Evolutionary conservation across 2,113 vertebrate genomes (phyloP).

Genomic region (Sphaerodactylus townsendi): DNA sequence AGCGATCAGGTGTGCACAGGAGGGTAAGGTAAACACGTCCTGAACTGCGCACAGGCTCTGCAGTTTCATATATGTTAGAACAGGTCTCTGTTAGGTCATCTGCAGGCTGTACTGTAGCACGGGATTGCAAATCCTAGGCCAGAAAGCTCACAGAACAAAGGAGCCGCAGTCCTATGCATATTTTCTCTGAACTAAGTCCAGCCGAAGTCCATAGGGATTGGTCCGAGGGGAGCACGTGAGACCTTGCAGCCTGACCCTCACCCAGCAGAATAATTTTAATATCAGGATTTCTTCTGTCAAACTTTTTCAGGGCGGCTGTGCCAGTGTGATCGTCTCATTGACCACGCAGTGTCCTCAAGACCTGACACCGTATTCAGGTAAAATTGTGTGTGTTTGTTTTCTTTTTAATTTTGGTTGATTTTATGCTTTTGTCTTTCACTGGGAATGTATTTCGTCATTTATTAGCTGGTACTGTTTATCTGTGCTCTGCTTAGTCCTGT

Average conservation of each 20-base stretch:
- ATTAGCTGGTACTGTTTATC: neutral
- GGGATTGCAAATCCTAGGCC: neutral
- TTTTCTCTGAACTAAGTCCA: too few species aligned
- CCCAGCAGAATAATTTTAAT: neutral
- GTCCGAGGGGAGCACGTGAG: neutral
- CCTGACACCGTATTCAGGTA: constrained; percentile 93
- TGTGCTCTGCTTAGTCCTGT: neutral
- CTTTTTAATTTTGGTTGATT: neutral
- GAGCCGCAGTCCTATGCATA: neutral
- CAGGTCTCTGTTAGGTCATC: neutral
- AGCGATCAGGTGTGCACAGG: too few species aligned
- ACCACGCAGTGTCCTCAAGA: constrained; percentile 97
- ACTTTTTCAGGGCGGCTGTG: constrained; percentile 89
- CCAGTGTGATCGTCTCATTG: constrained; percentile 93
- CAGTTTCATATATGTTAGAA: neutral
- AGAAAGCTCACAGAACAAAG: neutral
- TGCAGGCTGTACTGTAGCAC: neutral
- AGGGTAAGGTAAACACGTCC: neutral
- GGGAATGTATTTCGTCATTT: neutral
- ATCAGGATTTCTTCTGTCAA: neutral
- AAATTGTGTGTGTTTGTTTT: neutral
- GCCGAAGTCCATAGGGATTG: rapidly evolving
- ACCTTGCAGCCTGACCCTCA: neutral
- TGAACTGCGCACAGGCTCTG: neutral
- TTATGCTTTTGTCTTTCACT: neutral